A percentile compares a stretch with the other conserved stretches of the same genome.
Evolutionary conservation across 2,888 invertebrate species (phyloP).

Genomic region (Monopis laevigella): DNA sequence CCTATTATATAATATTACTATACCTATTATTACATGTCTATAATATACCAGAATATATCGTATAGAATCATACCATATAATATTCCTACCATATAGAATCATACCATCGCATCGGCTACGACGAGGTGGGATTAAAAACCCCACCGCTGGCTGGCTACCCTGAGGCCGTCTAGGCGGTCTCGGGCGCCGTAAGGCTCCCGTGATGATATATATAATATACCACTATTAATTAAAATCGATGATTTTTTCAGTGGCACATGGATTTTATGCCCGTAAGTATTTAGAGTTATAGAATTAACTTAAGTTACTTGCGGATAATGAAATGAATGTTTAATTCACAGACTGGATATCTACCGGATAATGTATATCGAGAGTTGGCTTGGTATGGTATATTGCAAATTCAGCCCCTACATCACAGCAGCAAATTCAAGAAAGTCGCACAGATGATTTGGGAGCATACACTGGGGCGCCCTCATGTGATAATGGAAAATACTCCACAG

Average conservation of each 20-base stretch:
- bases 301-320: background rate
- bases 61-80: no score
- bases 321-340: conserved; percentile 20
- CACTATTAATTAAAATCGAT: background rate
- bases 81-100: no score
- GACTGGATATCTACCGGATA: conserved; percentile 58
- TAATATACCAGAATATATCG: no score
- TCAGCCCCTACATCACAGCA: conserved; percentile 50
- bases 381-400: conserved; percentile 61
- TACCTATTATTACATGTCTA: no score
- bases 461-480: conserved; percentile 53
- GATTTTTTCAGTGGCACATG: conserved; percentile 51
- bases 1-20: no score
- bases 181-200: no score
- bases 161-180: no score
- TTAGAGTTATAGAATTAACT: background rate
- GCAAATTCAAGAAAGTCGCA: conserved; percentile 52
- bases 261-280: conserved; percentile 54
- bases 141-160: no score
- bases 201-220: no score
- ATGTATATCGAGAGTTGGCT: conserved; percentile 54
- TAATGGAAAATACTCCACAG: conserved; percentile 57
- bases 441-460: conserved; percentile 59
- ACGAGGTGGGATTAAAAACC: no score
- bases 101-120: no score